Evolutionary conservation across 2,888 invertebrate species (phyloP), one percentile per base, ranked within the genome.

Genomic region (Tetragonula carbonaria): DNA sequence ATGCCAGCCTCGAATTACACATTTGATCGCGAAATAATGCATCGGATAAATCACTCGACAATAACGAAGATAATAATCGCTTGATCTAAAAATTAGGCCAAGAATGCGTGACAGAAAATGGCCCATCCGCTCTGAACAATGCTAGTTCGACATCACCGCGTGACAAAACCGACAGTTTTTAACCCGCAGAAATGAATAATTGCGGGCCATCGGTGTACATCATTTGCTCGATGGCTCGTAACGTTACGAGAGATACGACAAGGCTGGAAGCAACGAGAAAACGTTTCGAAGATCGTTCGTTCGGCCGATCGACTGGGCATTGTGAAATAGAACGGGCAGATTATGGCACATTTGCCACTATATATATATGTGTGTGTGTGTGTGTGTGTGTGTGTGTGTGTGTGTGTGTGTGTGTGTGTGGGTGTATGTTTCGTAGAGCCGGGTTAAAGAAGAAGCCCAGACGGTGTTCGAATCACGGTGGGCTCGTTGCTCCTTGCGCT

Each of bases 301-400:
- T n/a, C n/a, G n/a, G 45, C 6, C 66, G 77, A 83, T 83, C 88
- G 77, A 84, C 81, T 53, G 63, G 67, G 66, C 65, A 80, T 85
- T 75, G 85, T 82, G 82, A 87, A 88, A 80, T 81, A 57, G 88
- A 85, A 85, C 82, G 74, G 73, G 67, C 28, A 38, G 62, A 82
- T 88, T 88, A 87, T 84, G 86, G 84, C 78, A 82, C 75, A 82
- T 80, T 73, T 55, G 87, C 77, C 82, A 73, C 77, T 86, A 8
- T 45, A 45, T 81, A 79, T 75, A 33, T 86, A 8, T 45, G 8
- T 81, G 77, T 75, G 2, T 28, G 2, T 28, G 2, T 28, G 28
- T 28, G 28, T 28, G 28, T 28, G 28, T 28, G 28, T 28, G 28
- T 28, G 28, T 0, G 28, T 28, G 28, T 28, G 0, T 28, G 28